These are phyloP conservation scores for Vulpes ferrilata DNA, from an alignment of 2,113 vertebrate species.

Conservation along the genomic window DNA sequence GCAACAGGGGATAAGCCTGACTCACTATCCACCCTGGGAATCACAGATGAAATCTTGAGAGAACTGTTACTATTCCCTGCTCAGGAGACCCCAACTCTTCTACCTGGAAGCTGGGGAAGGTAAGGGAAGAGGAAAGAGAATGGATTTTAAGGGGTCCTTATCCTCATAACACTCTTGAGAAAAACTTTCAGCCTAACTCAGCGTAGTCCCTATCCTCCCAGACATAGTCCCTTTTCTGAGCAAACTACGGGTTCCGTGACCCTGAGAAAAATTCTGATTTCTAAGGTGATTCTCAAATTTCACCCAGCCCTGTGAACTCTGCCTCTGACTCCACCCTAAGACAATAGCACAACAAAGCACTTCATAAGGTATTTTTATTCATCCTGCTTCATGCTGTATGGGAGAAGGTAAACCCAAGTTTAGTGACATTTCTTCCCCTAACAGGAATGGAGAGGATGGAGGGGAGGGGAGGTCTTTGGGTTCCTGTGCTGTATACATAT, in stretches of 20 bases:
- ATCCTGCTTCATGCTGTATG: constrained; percentile 27
- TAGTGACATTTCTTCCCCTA: constrained; percentile 22
- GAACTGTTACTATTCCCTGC: not conserved
- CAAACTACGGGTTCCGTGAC: not conserved
- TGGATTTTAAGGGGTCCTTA: not conserved
- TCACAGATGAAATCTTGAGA: constrained; percentile 20
- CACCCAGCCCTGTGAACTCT: not conserved
- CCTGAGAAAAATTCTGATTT: constrained; percentile 57
- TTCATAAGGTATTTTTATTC: constrained; percentile 56
- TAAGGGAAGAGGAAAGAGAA: not conserved
- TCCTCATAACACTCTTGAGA: not conserved
- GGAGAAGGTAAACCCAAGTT: not conserved
- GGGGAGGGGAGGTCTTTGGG: not conserved
- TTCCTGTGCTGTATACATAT: not conserved
- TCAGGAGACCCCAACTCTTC: not conserved
- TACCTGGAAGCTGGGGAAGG: not conserved
- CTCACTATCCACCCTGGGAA: not conserved
- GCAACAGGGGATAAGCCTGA: not conserved
- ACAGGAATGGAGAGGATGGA: not conserved
- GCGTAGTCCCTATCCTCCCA: not conserved
- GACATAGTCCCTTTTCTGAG: not conserved
- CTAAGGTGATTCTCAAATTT: constrained; percentile 59
- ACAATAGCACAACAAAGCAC: not conserved
- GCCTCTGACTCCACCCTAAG: not conserved
- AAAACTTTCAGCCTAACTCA: not conserved